Evolutionary conservation across 1,140 invertebrate species (phyloP).

Genomic region (Maconellicoccus hirsutus): DNA sequence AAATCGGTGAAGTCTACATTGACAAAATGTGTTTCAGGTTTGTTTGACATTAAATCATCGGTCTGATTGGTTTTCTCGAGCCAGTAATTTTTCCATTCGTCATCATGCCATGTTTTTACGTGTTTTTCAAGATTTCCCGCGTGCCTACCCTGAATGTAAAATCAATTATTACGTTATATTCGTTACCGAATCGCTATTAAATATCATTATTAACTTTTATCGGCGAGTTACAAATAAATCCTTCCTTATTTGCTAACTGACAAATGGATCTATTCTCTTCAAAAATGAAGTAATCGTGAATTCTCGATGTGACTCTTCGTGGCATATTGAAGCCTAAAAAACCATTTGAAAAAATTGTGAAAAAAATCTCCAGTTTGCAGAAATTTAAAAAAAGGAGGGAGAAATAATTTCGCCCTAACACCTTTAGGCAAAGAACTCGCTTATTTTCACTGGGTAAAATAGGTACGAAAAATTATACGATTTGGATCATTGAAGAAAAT

Average conservation of each 20-base stretch:
- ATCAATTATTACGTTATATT: too few relatives aligned
- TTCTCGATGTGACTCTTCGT: background rate
- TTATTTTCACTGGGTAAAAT: too few relatives aligned
- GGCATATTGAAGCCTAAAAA: background rate
- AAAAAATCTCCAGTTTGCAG: too few relatives aligned
- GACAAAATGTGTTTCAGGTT: background rate
- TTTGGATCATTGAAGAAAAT: too few relatives aligned
- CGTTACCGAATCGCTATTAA: too few relatives aligned
- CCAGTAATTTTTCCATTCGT: background rate
- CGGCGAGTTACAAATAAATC: background rate
- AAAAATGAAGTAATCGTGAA: background rate
- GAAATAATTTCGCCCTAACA: too few relatives aligned
- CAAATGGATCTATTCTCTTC: background rate
- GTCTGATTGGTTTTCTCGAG: background rate
- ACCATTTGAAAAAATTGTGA: too few relatives aligned
- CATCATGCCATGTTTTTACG: background rate
- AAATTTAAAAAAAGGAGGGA: too few relatives aligned
- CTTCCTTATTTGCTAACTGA: background rate
- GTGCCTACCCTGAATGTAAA: conserved; percentile 5
- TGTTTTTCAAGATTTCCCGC: conserved; percentile 6
- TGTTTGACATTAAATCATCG: too few relatives aligned
- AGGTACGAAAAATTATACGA: too few relatives aligned
- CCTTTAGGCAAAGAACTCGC: too few relatives aligned
- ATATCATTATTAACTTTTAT: background rate
- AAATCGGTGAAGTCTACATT: background rate